These are phyloP conservation scores for Acrossocheilus fasciatus DNA, from an alignment of 2,797 vertebrate genomes.

Conservation along the genomic window DNA sequence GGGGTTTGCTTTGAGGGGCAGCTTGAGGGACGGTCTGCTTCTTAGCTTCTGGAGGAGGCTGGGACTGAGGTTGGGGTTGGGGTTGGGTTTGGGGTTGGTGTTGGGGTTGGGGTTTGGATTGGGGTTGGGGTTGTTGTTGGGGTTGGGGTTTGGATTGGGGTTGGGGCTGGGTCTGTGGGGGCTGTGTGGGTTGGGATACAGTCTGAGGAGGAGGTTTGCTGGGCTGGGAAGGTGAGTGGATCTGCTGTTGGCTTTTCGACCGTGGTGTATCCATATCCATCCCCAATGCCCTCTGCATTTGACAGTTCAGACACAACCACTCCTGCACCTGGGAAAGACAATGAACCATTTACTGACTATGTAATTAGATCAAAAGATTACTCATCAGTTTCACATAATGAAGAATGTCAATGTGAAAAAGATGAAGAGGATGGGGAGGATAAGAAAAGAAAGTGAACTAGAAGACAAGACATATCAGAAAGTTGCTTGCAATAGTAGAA, in stretches of 20 bases:
- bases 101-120: slow-evolving; percentile 40
- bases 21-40: slow-evolving; percentile 68
- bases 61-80: slow-evolving; percentile 49
- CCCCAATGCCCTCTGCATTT: slow-evolving; percentile 98
- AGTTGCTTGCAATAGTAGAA: neutral
- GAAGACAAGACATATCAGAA: neutral
- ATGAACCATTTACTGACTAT: slow-evolving; percentile 24
- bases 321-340: slow-evolving; percentile 87
- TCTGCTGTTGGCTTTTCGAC: slow-evolving; percentile 98
- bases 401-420: slow-evolving; percentile 6
- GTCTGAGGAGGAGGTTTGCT: slow-evolving; percentile 82
- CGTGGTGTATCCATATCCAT: slow-evolving; percentile 99
- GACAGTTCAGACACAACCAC: slow-evolving; percentile 99
- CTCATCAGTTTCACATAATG: neutral
- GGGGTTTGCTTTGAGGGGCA: slow-evolving; percentile 71
- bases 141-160: slow-evolving; percentile 38
- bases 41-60: slow-evolving; percentile 62
- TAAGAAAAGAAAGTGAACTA: neutral
- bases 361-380: slow-evolving; percentile 20
- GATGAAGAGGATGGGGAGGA: neutral
- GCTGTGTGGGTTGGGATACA: slow-evolving; percentile 65
- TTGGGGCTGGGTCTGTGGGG: slow-evolving; percentile 55
- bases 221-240: slow-evolving; percentile 90
- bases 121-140: slow-evolving; percentile 29
- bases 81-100: slow-evolving; percentile 52